Evolutionary conservation across 2,888 invertebrate species (phyloP), one percentile per base, ranked within the genome.

Genomic region (Tenthredo amoena): DNA sequence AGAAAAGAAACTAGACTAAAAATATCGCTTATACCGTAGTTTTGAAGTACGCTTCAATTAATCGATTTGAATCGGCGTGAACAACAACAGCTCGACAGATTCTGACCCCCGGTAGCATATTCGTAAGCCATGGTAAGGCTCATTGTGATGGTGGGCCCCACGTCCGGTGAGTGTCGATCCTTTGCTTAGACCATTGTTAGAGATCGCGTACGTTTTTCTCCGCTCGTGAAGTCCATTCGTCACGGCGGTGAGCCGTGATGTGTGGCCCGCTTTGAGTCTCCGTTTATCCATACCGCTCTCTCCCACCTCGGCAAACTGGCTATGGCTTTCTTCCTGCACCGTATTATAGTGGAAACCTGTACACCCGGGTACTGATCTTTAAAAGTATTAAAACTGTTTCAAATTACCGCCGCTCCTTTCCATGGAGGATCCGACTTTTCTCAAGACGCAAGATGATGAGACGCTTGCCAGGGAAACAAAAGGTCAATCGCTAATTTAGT

Each of bases 161-260:
- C 50, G 81, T 81, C 81, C 81, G 40, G 81, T 81, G 62, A 81
- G 81, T 81, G 58, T 81, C 81, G 81, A 81, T 81, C 62, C 81
- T 81, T 81, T 81, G 81, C 81, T 81, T 81, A 81, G 81, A 81
- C 62, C 62, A 81, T 81, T 81, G 81, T 81, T 81, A 62, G 81
- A 81, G 81, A 62, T 62, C 62, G 81, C 81, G 62, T 81, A 81
- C 81, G 58, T 81, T 81, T 62, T 81, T 81, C 81, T 81, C 26
- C 58, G 81, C 62, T 81, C 81, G 81, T 81, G 81, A 81, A 81
- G 81, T 37, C 62, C 81, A 81, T 81, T 81, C 81, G 81, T 81
- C 81, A 81, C 81, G 62, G 58, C 40, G 81, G 79, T 50, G 40
- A 62, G 79, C 79, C 79, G 79, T 62, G 79, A 62, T 81, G 81